Conservation (phyloP, 2,797 vertebrate genomes). For the Microctenopoma lineatum region DNA sequence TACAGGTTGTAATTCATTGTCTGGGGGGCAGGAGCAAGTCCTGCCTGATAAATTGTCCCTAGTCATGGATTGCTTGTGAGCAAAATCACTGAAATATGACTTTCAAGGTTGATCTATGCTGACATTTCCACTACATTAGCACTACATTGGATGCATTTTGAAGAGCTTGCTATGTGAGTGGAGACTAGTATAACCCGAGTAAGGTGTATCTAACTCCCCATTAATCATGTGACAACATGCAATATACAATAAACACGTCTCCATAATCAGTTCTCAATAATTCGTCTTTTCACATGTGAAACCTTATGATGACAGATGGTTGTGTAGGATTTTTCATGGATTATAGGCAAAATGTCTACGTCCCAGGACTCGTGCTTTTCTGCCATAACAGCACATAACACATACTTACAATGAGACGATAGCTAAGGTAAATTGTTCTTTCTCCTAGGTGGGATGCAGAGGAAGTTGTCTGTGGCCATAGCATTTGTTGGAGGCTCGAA, state of each 20-base stretch:
- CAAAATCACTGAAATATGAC: conserved; percentile 81
- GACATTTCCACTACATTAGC: conserved; percentile 83
- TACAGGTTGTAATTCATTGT: conserved; percentile 75
- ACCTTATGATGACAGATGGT: conserved; percentile 34
- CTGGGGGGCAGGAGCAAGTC: conserved; percentile 57
- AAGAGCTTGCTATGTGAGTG: conserved; percentile 52
- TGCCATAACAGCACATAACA: neutral
- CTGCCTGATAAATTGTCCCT: conserved; percentile 70
- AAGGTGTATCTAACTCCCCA: conserved; percentile 42
- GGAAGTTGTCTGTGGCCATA: conserved; percentile 96
- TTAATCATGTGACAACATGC: conserved; percentile 56
- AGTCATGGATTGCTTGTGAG: conserved; percentile 74
- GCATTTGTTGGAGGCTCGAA: conserved; percentile 96
- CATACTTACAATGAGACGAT: neutral
- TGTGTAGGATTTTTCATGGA: conserved; percentile 4
- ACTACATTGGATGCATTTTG: conserved; percentile 68
- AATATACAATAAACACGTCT: conserved; percentile 59
- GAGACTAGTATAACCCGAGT: conserved; percentile 43
- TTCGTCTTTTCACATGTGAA: conserved; percentile 33
- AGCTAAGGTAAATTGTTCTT: conserved; percentile 11
- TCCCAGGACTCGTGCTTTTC: neutral
- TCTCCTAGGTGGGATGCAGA: conserved; percentile 94
- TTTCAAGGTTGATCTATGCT: conserved; percentile 78
- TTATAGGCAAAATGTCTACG: conserved; percentile 4
- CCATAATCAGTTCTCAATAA: conserved; percentile 37